Conservation (phyloP, 2,888 invertebrate genomes). For the Dendrolimus houi region DNA sequence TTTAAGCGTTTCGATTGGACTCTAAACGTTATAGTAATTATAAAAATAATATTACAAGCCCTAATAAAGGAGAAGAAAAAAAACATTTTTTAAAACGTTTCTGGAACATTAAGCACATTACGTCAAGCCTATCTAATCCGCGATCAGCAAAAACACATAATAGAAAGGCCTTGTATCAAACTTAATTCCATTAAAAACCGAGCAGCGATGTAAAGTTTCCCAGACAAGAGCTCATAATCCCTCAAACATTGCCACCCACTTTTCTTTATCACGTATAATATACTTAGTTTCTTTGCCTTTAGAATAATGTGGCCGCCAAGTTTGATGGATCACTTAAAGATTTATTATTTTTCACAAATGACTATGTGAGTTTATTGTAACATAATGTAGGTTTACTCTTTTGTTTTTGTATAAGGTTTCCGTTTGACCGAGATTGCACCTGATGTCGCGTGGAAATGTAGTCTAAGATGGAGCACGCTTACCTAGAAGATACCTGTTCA, state of each 20-base stretch:
- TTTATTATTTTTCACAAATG: neutral
- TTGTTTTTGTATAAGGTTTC: too few species aligned
- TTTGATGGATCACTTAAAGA: neutral
- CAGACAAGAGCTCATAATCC: slow-evolving; percentile 29
- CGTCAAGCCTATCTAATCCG: neutral
- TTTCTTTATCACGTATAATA: slow-evolving; percentile 32
- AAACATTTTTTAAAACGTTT: neutral
- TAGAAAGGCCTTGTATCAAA: neutral
- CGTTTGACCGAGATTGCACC: too few species aligned
- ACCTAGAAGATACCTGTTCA: too few species aligned
- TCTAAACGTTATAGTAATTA: neutral
- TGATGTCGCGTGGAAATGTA: too few species aligned
- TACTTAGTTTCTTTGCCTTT: slow-evolving; percentile 9
- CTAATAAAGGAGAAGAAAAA: neutral
- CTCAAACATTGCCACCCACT: slow-evolving; percentile 34
- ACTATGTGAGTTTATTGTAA: too few species aligned
- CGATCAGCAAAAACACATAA: neutral
- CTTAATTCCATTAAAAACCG: neutral
- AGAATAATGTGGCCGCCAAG: slow-evolving; percentile 6
- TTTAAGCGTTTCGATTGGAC: too few species aligned
- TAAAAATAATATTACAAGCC: neutral
- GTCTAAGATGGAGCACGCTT: too few species aligned
- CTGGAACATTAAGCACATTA: neutral
- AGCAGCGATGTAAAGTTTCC: slow-evolving; percentile 18
- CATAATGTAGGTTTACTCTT: too few species aligned